Evolutionary conservation across 2,797 vertebrate genomes (phyloP).

Genomic region (Nyctibius grandis): DNA sequence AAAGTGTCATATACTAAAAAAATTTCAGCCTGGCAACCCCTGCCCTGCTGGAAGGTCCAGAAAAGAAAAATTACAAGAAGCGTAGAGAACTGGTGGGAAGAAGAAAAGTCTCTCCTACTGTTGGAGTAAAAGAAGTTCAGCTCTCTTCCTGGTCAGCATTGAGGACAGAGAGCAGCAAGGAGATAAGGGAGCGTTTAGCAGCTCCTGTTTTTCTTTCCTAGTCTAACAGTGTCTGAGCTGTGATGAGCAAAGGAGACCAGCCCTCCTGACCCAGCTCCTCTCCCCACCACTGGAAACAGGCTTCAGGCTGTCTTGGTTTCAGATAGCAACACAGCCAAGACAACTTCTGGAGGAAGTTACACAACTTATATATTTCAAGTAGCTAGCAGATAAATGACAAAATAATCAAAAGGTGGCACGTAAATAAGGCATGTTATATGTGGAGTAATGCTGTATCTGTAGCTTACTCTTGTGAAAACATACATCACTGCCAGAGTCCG

Average conservation of each 20-base stretch:
- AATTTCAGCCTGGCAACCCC: not conserved
- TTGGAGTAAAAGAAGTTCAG: not conserved
- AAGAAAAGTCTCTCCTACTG: not conserved
- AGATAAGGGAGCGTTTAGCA: not conserved
- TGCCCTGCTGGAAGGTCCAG: not conserved
- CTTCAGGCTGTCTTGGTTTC: conserved; percentile 17
- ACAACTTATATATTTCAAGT: not conserved
- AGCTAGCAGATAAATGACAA: not conserved
- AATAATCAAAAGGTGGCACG: not conserved
- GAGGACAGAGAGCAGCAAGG: not conserved
- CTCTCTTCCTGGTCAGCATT: not conserved
- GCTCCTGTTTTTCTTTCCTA: not conserved
- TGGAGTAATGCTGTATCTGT: not conserved
- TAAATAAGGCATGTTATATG: not conserved
- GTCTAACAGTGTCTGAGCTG: not conserved
- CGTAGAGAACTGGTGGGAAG: not conserved
- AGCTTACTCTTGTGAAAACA: not conserved
- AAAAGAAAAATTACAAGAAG: not conserved
- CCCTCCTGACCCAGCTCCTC: not conserved
- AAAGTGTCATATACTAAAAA: not conserved
- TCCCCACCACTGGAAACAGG: conserved; percentile 30
- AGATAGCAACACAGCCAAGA: not conserved
- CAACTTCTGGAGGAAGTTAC: not conserved
- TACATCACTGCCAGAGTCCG: not conserved
- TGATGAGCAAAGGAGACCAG: not conserved